Evolutionary conservation across 2,113 vertebrate species (phyloP), one percentile per base, ranked within the genome.

Genomic region (Nerophis ophidion): DNA sequence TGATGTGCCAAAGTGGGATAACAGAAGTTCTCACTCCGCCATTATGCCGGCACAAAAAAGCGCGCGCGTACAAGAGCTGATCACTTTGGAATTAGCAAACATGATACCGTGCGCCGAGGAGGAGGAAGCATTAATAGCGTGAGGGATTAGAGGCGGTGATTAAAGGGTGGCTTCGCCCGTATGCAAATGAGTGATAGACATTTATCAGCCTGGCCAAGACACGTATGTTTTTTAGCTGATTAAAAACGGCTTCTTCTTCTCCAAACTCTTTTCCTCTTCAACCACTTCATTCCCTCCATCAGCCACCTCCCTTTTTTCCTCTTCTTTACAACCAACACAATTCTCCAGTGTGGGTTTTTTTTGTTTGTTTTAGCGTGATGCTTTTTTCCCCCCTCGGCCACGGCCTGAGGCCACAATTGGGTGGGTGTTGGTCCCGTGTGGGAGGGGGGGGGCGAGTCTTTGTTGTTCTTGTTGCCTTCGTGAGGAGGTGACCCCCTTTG

Each of bases 21-120:
- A 99, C 97, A 99, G 95, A 94, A 98, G 94, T 97, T 98, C 94
- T 94, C 92, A 93, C 95, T 97, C 93, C 92, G 90, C 95, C 95
- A 99, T 99, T 98, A 98, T 99, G 93, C 93, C 92, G 82, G 92
- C 92, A 98, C 97, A 98, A 98, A 98, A 98, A 95, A 93, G 93
- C 93, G 92, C 4, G 93, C 92, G 90, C 94, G 95, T 92, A 98
- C 94, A 97, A 96, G 92, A 92, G 94, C 95, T 96, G 96, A 99
- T 99, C 96, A 95, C 94, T 97, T 97, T 93, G 95, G 97, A 98
- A 99, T 97, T 99, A 98, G 96, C 95, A 99, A 99, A 99, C 94
- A 98, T 98, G 95, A 99, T 97, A 99, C 95, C 94, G 89, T 90
- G 85, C 81, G 11, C 40, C 12, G 79, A 90, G 79, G 90, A 93